Evolutionary conservation across 2,113 vertebrate species (phyloP).

Genomic region (Nothobranchius furzeri): DNA sequence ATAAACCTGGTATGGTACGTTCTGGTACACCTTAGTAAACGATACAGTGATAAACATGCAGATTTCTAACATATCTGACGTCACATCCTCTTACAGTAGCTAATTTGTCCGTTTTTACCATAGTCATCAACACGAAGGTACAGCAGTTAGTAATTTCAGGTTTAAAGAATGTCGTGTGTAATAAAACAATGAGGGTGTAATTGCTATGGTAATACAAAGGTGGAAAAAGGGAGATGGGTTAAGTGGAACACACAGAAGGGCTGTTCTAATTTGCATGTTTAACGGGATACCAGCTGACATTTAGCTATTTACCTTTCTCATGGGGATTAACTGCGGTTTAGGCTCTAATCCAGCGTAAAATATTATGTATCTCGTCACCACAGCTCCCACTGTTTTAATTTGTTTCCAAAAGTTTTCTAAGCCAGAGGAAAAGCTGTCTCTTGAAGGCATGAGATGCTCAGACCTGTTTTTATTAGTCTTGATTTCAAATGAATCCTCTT

Average conservation of each 20-base stretch:
- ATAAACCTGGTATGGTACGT: too few species aligned
- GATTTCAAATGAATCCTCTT: background rate
- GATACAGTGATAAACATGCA: slow-evolving; percentile 40
- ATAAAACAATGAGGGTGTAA: slow-evolving; percentile 32
- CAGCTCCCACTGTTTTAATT: slow-evolving; percentile 59
- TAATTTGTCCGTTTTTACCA: slow-evolving; percentile 16
- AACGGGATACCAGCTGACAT: slow-evolving; percentile 60
- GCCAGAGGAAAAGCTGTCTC: slow-evolving; percentile 33
- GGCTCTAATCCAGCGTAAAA: slow-evolving; percentile 66
- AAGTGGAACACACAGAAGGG: slow-evolving; percentile 46
- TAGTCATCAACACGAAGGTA: slow-evolving; percentile 6
- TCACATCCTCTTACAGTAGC: background rate
- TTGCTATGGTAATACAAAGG: slow-evolving; percentile 7
- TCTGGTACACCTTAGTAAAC: slow-evolving; percentile 18
- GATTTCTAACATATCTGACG: slow-evolving; percentile 20
- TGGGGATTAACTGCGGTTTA: slow-evolving; percentile 66
- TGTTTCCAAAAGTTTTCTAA: slow-evolving; percentile 60
- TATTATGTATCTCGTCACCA: slow-evolving; percentile 60
- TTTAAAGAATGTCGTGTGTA: background rate
- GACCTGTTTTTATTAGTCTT: background rate
- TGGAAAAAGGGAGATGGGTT: slow-evolving; percentile 18
- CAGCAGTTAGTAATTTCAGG: slow-evolving; percentile 22
- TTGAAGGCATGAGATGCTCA: slow-evolving; percentile 6
- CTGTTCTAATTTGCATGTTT: slow-evolving; percentile 69
- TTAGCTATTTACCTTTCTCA: slow-evolving; percentile 66